A percentile compares a stretch with the other conserved stretches of the same genome.
phyloP scores from a whole-genome alignment of 2,113 vertebrate genomes.

The Coracopsis vasa region DNA sequence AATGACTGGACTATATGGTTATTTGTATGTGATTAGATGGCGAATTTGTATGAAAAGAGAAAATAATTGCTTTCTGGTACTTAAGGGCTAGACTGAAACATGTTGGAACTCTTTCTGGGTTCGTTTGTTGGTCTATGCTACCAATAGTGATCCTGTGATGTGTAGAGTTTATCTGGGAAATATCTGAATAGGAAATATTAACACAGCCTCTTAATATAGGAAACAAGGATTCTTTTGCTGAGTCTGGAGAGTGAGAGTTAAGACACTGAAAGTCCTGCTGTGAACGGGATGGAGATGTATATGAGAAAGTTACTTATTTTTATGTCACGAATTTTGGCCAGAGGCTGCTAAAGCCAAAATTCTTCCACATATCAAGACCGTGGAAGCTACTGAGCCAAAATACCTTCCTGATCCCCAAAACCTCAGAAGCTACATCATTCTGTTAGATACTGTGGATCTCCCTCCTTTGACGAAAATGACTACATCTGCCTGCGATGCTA shows the following conservation, averaged over 20 bases:
- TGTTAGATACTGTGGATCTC: neutral
- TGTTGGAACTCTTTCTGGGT: neutral
- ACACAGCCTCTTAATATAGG: neutral
- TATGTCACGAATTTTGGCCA: neutral
- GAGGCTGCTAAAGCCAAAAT: neutral
- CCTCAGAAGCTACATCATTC: neutral
- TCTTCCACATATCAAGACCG: neutral
- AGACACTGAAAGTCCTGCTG: neutral
- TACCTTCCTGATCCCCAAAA: neutral
- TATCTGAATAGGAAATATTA: neutral
- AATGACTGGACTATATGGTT: neutral
- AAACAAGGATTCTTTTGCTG: neutral
- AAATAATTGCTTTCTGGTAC: neutral
- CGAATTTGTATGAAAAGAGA: neutral
- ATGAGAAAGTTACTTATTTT: neutral
- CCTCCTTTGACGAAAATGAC: neutral
- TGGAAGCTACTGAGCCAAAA: neutral
- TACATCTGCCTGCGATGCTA: neutral
- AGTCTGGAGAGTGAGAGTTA: neutral
- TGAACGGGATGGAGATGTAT: neutral
- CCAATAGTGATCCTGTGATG: neutral
- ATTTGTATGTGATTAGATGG: neutral
- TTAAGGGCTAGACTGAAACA: neutral
- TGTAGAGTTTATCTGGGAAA: neutral
- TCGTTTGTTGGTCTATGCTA: neutral